These are phyloP conservation scores for Trididemnum miniatum DNA, from an alignment of 23 tunicate species.

Conservation along the genomic window DNA sequence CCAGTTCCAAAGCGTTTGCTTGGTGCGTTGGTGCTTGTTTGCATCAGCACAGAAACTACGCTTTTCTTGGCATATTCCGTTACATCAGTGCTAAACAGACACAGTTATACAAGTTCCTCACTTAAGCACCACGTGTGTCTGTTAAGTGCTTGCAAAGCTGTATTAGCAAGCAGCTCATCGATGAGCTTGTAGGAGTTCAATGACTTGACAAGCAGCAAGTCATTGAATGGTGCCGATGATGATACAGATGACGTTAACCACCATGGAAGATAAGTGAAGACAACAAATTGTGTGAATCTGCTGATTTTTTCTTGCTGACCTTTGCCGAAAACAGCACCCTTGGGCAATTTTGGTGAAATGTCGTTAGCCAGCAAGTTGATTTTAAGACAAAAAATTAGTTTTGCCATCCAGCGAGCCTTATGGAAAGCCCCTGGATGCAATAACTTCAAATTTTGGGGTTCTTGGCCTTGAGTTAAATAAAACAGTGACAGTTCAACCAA, in stretches of 20 bases:
- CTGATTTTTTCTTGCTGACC: not conserved
- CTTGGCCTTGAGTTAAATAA: constrained; percentile 3
- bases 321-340: constrained; percentile 5
- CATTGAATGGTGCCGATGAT: not conserved
- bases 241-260: no score
- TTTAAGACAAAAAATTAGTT: not conserved
- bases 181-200: not conserved
- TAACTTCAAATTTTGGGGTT: not conserved
- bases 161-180: not conserved
- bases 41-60: not conserved
- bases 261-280: no score
- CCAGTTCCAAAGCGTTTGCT: not conserved
- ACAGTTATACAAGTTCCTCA: constrained; percentile 7
- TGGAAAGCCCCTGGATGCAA: constrained; percentile 17
- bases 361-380: not conserved
- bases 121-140: not conserved
- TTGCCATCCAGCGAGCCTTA: constrained; percentile 6
- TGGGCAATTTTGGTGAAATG: not conserved
- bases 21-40: not conserved
- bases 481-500: constrained; percentile 1
- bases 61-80: not conserved
- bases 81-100: constrained; percentile 7
- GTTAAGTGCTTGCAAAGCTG: not conserved
- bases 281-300: not conserved
- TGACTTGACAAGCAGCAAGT: no score